Conservation (phyloP, 2,888 invertebrate genomes). For the Ligdia adustata region DNA sequence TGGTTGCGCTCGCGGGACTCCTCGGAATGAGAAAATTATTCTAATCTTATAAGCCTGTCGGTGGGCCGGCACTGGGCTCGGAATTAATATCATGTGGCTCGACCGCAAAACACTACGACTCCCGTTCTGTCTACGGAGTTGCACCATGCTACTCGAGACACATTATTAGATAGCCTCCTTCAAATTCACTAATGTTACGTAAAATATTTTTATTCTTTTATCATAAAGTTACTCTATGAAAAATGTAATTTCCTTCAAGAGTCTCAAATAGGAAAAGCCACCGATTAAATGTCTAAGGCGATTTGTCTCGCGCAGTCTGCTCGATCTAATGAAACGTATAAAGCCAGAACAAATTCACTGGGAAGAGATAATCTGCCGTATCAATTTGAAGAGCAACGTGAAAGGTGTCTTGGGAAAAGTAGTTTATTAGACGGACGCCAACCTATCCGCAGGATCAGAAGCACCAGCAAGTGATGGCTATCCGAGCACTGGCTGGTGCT, state of each 20-base stretch:
- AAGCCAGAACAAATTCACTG: slow-evolving; percentile 62
- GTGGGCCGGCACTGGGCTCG: slow-evolving; percentile 67
- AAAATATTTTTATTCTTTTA: no score
- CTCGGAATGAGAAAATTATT: slow-evolving; percentile 81
- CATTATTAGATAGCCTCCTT: no score
- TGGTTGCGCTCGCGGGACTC: slow-evolving; percentile 76
- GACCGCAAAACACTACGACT: slow-evolving; percentile 43
- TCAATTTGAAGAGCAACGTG: slow-evolving; percentile 70
- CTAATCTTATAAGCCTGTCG: slow-evolving; percentile 81
- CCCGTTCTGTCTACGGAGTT: slow-evolving; percentile 1
- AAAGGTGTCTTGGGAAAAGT: slow-evolving; percentile 67
- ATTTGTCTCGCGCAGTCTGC: slow-evolving; percentile 58
- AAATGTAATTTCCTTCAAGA: no score
- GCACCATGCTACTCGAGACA: no score
- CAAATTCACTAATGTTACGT: no score
- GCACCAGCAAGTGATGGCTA: slow-evolving; percentile 39
- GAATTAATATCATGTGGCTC: slow-evolving; percentile 74
- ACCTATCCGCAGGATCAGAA: slow-evolving; percentile 29
- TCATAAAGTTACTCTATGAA: no score
- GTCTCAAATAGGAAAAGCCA: slow-evolving; percentile 31
- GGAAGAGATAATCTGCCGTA: slow-evolving; percentile 74
- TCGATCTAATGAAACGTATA: slow-evolving; percentile 77
- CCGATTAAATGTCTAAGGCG: slow-evolving; percentile 53
- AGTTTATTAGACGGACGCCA: slow-evolving; percentile 65
- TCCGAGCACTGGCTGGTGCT: no score